Evolutionary conservation across 2,113 vertebrate species (phyloP), one percentile per base, ranked within the genome.

Genomic region (Trogon melanurus): DNA sequence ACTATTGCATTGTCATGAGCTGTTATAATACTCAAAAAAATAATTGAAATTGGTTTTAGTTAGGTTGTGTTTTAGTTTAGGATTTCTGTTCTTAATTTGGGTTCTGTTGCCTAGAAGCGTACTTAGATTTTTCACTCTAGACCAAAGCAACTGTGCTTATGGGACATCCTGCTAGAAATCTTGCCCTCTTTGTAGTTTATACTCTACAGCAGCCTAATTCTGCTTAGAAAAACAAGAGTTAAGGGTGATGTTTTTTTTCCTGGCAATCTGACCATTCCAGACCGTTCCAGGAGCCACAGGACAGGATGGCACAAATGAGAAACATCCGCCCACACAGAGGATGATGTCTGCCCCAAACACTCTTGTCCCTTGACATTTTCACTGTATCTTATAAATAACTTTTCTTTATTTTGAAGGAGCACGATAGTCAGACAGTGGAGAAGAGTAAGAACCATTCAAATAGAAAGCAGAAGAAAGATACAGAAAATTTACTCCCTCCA

Each of bases 251-350:
- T 4, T 90, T 93, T 89, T 94, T 93, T 88, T 95, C 85, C 61
- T 93, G 90, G 85, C 91, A 89, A 9, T 62, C 72, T 93, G 74
- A 80, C 88, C 72, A 85, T 94, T 91, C 91, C 32, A 1, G 90
- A 88, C 83, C 4, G 10, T 95, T 95, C 92, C 90, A 90, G 72
- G 75, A 90, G 75, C 88, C 90, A 86, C 79, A 84, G 95, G 95
- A 97, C 91, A 81, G 74, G 88, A 92, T 95, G 92, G 95, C 87
- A 96, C 61, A 92, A 94, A 88, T 3, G 21, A 86, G 92, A 95
- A 93, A 90, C 70, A 91, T 81, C 75, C n/a, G 0, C 90, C 93
- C 79, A 95, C 69, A 3, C 73, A 69, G 75, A 70, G 47, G 34
- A 88, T 78, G 82, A 92, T 90, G 79, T 96, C 79, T 95, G 72